Conservation (phyloP, 2,113 vertebrate species). For the Pogona vitticeps region DNA sequence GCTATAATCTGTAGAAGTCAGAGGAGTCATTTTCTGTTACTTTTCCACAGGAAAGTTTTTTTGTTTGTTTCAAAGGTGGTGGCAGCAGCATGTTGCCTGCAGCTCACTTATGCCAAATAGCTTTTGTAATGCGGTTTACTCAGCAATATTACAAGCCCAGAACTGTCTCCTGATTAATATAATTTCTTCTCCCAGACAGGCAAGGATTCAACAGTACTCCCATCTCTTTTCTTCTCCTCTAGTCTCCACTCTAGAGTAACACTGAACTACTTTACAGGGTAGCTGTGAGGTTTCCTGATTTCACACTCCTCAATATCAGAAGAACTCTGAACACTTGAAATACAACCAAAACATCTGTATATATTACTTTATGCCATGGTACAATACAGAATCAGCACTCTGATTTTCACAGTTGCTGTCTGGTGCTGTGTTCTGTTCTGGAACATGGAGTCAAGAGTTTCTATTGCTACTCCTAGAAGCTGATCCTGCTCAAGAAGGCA, state of each 20-base stretch:
- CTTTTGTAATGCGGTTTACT: neutral
- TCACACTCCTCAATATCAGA: neutral
- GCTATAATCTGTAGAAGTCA: neutral
- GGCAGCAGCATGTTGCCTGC: too few relatives aligned
- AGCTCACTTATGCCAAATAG: neutral
- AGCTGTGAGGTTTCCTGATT: neutral
- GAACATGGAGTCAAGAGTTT: neutral
- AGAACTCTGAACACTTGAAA: neutral
- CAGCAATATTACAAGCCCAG: neutral
- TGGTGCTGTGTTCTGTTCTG: neutral
- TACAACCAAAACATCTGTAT: neutral
- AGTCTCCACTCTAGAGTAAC: neutral
- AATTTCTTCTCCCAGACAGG: neutral
- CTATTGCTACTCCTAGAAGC: neutral
- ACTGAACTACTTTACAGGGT: too few relatives aligned
- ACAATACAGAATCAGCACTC: neutral
- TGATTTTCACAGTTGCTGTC: neutral
- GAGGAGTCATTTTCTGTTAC: too few relatives aligned
- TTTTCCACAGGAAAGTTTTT: neutral
- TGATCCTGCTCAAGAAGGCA: neutral
- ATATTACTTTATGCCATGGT: neutral
- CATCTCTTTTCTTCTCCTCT: too few relatives aligned
- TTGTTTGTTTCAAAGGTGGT: too few relatives aligned
- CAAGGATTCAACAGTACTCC: neutral
- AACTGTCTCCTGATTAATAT: neutral